Evolutionary conservation across 2,888 invertebrate species (phyloP), one percentile per base, ranked within the genome.

Genomic region (Himalopsyche tibetana): DNA sequence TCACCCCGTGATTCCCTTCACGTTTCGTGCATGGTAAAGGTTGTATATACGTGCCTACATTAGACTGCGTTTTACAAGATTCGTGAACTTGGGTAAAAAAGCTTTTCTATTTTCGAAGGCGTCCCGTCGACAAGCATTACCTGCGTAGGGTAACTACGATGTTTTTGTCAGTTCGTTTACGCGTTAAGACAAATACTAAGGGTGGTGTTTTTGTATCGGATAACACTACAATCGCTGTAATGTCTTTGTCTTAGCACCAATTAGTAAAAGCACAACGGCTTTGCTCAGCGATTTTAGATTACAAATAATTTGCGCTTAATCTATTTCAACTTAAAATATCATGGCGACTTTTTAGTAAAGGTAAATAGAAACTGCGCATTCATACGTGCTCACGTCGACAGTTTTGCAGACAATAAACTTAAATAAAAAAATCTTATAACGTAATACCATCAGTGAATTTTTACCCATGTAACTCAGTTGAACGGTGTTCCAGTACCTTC

Each of bases 81-180:
- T 63, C 19, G 19, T 63, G 63, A 63, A 19, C 28, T 63, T 63
- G 5, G 19, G 19, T 6, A 11, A 63, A 63, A 63, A 63, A 9
- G 19, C 28, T 63, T 19, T 63, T 63, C 63, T 63, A 63, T 63
- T 63, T 63, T 63, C 63, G 51, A 51, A 15, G 51, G 51, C 15
- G 2, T 28, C 11, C 63, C 63, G 28, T 63, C 63, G n/a, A 63
- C 63, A 63, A 63, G 63, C n/a, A 63, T 63, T 63, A 63, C 63
- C 63, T 63, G 63, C 63, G n/a, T 63, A 45, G 11, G 45, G 45
- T 56, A 56, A 56, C n/a, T 56, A 63, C 4, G 19, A 3, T 63
- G 63, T 63, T 63, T 63, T 63, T 28, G 19, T 28, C 63, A 11
- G n/a, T 63, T 63, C 63, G n/a, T 63, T 63, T 63, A 63, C 8